Evolutionary conservation across 2,888 invertebrate genomes (phyloP).

Genomic region (Tetramorium bicarinatum): DNA sequence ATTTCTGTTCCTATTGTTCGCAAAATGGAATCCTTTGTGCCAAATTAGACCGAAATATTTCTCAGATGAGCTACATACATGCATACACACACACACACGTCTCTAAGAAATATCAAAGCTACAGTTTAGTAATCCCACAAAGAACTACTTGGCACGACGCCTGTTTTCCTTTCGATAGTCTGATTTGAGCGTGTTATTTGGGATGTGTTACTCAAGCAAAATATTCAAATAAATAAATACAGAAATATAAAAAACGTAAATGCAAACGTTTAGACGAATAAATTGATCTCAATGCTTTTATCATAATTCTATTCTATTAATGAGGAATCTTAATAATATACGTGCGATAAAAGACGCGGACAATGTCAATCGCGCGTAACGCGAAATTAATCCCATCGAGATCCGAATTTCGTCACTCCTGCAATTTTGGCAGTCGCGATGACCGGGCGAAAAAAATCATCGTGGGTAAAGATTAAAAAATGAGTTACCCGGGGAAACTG

Average conservation of each 20-base stretch:
- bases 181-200: slow-evolving; percentile 63
- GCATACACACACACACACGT: slow-evolving; percentile 32
- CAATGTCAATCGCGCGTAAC: not conserved
- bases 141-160: slow-evolving; percentile 73
- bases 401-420: slow-evolving; percentile 20
- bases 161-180: slow-evolving; percentile 65
- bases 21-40: slow-evolving; percentile 62
- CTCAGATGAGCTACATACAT: slow-evolving; percentile 39
- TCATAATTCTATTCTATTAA: slow-evolving; percentile 22
- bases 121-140: slow-evolving; percentile 72
- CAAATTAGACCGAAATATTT: slow-evolving; percentile 69
- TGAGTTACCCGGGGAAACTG: slow-evolving; percentile 63
- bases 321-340: slow-evolving; percentile 10
- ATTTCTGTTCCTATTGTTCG: slow-evolving; percentile 60
- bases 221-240: slow-evolving; percentile 67
- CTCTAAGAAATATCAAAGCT: slow-evolving; percentile 74
- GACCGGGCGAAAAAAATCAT: slow-evolving; percentile 38
- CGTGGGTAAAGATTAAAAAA: slow-evolving; percentile 48
- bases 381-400: slow-evolving; percentile 11
- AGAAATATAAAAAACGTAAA: slow-evolving; percentile 44
- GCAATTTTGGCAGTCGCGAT: slow-evolving; percentile 33
- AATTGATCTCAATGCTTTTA: not conserved
- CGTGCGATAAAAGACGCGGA: not conserved
- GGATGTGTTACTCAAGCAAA: slow-evolving; percentile 68
- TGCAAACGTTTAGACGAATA: not conserved